Percentiles rank a stretch among this genome's conserved stretches.
These are phyloP conservation scores for Mandrillus leucophaeus DNA, from an alignment of 2,113 vertebrate genomes.

Conservation along the genomic window DNA sequence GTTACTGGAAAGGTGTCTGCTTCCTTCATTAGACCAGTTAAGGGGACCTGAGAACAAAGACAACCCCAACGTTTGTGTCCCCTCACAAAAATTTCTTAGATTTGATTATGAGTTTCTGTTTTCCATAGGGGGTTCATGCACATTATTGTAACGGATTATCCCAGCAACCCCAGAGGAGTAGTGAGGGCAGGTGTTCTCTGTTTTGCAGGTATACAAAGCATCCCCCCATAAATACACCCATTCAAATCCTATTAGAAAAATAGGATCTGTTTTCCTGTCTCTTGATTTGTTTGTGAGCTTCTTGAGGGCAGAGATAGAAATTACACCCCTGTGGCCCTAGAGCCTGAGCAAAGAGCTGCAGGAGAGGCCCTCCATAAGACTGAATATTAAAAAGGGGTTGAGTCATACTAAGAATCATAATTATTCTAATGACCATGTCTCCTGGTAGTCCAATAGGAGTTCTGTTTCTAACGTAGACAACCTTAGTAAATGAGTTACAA, in stretches of 20 bases:
- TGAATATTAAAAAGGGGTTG: not conserved
- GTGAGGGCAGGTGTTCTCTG: not conserved
- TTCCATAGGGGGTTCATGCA: not conserved
- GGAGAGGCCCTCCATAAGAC: not conserved
- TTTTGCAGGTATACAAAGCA: not conserved
- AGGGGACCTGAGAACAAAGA: not conserved
- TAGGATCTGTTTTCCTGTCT: not conserved
- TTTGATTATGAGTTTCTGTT: not conserved
- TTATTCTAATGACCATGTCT: not conserved
- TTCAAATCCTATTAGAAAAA: not conserved
- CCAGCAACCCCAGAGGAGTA: not conserved
- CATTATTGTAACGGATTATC: not conserved
- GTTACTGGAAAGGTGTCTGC: not conserved
- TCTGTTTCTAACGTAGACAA: conserved; percentile 20
- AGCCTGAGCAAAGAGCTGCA: not conserved
- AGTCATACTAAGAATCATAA: not conserved
- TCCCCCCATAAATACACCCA: not conserved
- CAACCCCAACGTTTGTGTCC: not conserved
- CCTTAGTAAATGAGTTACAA: not conserved
- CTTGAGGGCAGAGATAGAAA: not conserved
- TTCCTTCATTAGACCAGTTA: not conserved
- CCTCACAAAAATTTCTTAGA: not conserved
- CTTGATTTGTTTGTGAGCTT: not conserved
- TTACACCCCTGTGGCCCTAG: no score
- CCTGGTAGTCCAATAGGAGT: not conserved